A percentile compares a stretch with the other conserved stretches of the same genome.
phyloP scores from a whole-genome alignment of 2,888 invertebrate genomes.

The Trissoscelio sp. region DNA sequence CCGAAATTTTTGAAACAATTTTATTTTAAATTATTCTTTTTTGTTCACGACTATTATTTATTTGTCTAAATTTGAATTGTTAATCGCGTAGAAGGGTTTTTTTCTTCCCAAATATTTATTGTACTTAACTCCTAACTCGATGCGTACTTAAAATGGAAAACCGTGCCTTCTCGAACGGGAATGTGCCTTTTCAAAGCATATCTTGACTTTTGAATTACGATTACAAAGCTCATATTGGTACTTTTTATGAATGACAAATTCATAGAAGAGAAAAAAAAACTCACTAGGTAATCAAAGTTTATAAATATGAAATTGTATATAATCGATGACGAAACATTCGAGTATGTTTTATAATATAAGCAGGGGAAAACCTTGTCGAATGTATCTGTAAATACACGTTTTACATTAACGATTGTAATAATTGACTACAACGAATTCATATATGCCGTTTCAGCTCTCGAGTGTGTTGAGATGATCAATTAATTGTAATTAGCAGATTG shows the following conservation, averaged over 20 bases:
- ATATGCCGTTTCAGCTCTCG: conserved; percentile 23
- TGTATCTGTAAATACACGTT: conserved; percentile 75
- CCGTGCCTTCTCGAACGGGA: conserved; percentile 52
- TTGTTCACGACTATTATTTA: neutral
- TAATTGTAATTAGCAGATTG: conserved; percentile 35
- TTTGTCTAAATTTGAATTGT: neutral
- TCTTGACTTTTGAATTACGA: conserved; percentile 26
- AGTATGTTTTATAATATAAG: conserved; percentile 74
- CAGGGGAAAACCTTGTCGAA: conserved; percentile 72
- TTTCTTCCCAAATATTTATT: conserved; percentile 30
- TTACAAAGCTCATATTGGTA: conserved; percentile 57
- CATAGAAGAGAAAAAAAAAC: conserved; percentile 51
- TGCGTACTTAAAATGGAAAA: conserved; percentile 48
- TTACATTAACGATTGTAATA: conserved; percentile 71
- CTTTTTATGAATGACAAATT: conserved; percentile 55
- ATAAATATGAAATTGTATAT: conserved; percentile 75
- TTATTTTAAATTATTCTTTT: no score
- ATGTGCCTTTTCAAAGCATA: conserved; percentile 61
- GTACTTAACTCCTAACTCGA: conserved; percentile 50
- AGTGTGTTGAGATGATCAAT: conserved; percentile 18
- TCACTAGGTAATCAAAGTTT: conserved; percentile 67
- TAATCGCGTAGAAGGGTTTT: conserved; percentile 33
- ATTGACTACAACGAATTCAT: conserved; percentile 62
- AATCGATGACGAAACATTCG: conserved; percentile 73
- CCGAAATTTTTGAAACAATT: no score